Conservation (phyloP, 2,113 vertebrate species). For the Forbesichthys agassizii region DNA sequence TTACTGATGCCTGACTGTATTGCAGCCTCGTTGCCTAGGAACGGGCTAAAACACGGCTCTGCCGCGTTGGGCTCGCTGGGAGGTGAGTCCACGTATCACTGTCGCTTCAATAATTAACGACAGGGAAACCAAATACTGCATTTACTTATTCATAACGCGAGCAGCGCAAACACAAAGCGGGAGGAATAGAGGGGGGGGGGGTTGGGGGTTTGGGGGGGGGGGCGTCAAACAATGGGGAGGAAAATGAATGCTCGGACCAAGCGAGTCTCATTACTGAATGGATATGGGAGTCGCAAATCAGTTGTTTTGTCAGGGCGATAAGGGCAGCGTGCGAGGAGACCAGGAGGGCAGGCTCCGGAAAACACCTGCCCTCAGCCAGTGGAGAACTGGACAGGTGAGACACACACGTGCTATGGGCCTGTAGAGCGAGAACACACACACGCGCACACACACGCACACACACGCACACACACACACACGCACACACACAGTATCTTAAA, state of each 20-base stretch:
- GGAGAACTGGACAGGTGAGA: neutral
- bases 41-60: slow-evolving; percentile 77
- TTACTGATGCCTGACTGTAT: slow-evolving; percentile 80
- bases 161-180: slow-evolving; percentile 57
- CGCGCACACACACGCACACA: no score
- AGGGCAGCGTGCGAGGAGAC: slow-evolving; percentile 37
- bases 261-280: slow-evolving; percentile 42
- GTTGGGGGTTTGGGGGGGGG: slow-evolving; percentile 17
- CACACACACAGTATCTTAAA: no score
- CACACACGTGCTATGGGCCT: no score
- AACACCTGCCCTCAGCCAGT: slow-evolving; percentile 49
- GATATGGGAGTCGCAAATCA: slow-evolving; percentile 20
- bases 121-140: slow-evolving; percentile 76
- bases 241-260: slow-evolving; percentile 34
- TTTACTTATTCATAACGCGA: slow-evolving; percentile 79
- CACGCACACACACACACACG: neutral
- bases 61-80: slow-evolving; percentile 71
- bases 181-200: slow-evolving; percentile 27
- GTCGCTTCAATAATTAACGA: slow-evolving; percentile 82
- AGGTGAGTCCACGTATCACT: slow-evolving; percentile 78
- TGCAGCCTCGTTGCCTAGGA: slow-evolving; percentile 78
- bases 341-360: slow-evolving; percentile 23
- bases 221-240: slow-evolving; percentile 36
- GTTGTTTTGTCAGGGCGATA: slow-evolving; percentile 33
- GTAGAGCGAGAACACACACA: no score